Conservation (phyloP, 2,113 vertebrate genomes). For the Corythaeola cristata region DNA sequence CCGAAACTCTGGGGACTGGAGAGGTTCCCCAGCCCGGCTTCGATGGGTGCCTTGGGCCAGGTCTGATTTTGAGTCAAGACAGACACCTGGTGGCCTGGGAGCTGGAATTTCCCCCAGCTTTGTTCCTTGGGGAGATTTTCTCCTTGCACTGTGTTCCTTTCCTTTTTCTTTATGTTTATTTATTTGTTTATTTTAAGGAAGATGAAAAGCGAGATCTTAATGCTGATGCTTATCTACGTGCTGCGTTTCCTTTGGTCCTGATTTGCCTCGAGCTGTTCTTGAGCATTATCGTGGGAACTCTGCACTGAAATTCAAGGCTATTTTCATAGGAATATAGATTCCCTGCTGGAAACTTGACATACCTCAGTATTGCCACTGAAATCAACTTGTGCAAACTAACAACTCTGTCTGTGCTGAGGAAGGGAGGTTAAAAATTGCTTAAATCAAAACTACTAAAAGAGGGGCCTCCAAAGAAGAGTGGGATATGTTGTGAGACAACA, state of each 20-base stretch:
- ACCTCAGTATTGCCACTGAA: constrained; percentile 31
- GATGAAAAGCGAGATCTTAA: background rate
- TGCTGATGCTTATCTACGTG: background rate
- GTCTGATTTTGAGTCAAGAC: background rate
- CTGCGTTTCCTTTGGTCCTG: constrained; percentile 11
- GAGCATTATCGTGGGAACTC: background rate
- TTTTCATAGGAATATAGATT: background rate
- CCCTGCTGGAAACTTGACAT: background rate
- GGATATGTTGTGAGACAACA: constrained; percentile 17
- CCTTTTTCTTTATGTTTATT: fast-evolving
- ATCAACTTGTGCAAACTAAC: constrained; percentile 38
- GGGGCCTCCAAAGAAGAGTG: background rate
- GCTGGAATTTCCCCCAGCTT: background rate
- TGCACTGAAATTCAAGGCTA: background rate
- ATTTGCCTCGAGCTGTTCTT: background rate
- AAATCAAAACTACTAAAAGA: constrained; percentile 20
- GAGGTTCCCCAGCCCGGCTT: background rate
- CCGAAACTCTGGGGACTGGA: fast-evolving
- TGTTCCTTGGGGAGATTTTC: background rate
- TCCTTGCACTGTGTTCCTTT: background rate
- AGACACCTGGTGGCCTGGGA: constrained; percentile 30
- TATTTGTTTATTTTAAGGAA: background rate
- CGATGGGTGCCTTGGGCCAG: fast-evolving
- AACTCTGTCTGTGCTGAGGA: constrained; percentile 5
- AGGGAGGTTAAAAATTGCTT: constrained; percentile 51